Conservation (phyloP, 2,113 vertebrate genomes). For the Thunnus maccoyii region DNA sequence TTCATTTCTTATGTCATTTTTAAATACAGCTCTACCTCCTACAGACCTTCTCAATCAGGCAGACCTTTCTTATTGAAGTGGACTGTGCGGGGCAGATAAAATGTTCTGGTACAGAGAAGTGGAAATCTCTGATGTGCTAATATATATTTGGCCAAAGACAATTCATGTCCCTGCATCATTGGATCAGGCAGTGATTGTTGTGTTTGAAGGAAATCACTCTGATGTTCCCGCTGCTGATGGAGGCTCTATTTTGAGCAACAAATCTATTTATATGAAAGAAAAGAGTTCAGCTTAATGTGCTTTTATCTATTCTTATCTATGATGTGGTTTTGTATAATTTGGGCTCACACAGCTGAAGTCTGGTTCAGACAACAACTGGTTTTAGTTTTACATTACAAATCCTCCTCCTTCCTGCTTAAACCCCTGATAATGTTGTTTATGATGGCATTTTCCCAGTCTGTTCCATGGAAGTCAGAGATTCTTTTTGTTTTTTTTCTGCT, state of each 20-base stretch:
- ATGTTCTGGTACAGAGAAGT: conserved; percentile 38
- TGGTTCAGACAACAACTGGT: not conserved
- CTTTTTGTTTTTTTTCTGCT: not conserved
- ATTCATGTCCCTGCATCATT: conserved; percentile 36
- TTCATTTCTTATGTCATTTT: conserved; percentile 71
- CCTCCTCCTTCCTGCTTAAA: not conserved
- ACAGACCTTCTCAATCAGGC: conserved; percentile 55
- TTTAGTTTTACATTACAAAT: conserved; percentile 18
- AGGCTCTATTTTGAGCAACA: conserved; percentile 50
- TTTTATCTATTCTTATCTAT: conserved; percentile 1
- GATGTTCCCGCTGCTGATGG: conserved; percentile 28
- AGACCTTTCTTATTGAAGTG: conserved; percentile 54
- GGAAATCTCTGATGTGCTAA: conserved; percentile 55
- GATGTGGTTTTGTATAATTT: conserved; percentile 28
- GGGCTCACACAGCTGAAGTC: not conserved
- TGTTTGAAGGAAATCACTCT: conserved; percentile 44
- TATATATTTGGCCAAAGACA: conserved; percentile 19
- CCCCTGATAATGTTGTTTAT: not conserved
- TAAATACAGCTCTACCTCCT: conserved; percentile 62
- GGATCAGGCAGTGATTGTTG: conserved; percentile 6
- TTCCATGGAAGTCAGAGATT: conserved; percentile 32
- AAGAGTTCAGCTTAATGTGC: conserved; percentile 22
- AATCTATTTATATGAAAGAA: conserved; percentile 46
- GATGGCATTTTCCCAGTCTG: not conserved
- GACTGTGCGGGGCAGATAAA: conserved; percentile 40